Base-by-base conservation (phyloP, 2,113 vertebrate species). In the Poeciliopsis occidentalis region DNA sequence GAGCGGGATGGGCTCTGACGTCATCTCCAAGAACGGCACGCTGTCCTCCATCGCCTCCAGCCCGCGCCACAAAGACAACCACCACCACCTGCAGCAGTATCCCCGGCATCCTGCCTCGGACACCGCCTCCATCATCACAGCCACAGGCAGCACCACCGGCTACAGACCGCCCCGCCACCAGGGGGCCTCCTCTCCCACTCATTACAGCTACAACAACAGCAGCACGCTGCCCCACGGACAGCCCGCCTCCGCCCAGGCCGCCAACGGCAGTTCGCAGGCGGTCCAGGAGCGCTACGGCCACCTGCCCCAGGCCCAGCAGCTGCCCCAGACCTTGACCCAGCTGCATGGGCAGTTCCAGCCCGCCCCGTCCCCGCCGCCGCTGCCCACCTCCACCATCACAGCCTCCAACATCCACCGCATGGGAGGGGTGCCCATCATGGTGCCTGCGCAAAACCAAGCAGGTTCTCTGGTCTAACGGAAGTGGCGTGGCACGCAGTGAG, bases 401-500 rank as follows among this genome's bases (percentile, higher is more conserved):
- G 75, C 94, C 69, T 94, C 95, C 44, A 92, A 95, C 75, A 94
- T 97, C 64, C 67, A 83, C 75, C 95, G 96, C 51, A 97, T 96
- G 95, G 96, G 96, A 22, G 96, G 94, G 0, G 93, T 97, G 61
- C 95, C 95, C 1, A 95, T 98, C 26, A 96, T 97, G 96, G 95
- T 97, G 75, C 96, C 96, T 1, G 94, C 96, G 24, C 96, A 97
- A 82, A 96, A 93, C 86, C 96, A 97, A 79, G 95, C 95, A 0
- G 96, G 96, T 1, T 98, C 96, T 64, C 93, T 98, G 47, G 97
- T 98, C 84, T 98, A 94, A 93, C 24, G 1, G 24, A 34, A 41
- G 39, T 61, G 68, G 22, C 10, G n/a, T 22, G 8, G 2, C 7
- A 6, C 4, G 44, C 44, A 10, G 51, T 54, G n/a, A 10, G 51